These are phyloP conservation scores for Hyposoter didymator DNA, from an alignment of 2,888 invertebrate genomes.

Conservation along the genomic window DNA sequence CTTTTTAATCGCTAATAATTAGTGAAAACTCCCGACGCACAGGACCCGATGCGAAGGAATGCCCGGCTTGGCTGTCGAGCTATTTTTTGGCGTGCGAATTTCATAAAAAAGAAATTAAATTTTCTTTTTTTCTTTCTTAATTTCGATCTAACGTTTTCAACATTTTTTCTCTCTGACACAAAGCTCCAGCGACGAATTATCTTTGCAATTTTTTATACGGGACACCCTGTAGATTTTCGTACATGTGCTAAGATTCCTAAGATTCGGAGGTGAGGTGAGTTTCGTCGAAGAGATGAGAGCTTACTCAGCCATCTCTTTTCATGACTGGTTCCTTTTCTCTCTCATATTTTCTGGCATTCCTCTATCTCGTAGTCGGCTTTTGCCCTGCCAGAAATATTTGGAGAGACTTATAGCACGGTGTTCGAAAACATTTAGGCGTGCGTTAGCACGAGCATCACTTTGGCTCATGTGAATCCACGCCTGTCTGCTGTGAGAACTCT, in stretches of 20 bases:
- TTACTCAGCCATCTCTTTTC: slow-evolving; percentile 24
- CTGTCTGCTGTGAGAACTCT: slow-evolving; percentile 47
- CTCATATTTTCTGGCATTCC: background rate
- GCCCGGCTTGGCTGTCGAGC: no score
- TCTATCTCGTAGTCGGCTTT: slow-evolving; percentile 18
- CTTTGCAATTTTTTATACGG: background rate
- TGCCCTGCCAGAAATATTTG: slow-evolving; percentile 17
- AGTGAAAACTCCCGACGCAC: no score
- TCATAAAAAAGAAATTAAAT: no score
- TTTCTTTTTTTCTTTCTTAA: no score
- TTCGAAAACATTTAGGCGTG: slow-evolving; percentile 43
- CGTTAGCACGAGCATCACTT: slow-evolving; percentile 39
- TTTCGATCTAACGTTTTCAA: no score
- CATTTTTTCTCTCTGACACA: no score
- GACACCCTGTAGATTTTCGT: slow-evolving; percentile 20
- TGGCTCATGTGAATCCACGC: slow-evolving; percentile 35
- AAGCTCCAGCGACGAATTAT: no score
- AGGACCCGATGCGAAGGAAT: no score
- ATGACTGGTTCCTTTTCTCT: slow-evolving; percentile 32
- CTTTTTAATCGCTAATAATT: no score
- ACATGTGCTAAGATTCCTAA: slow-evolving; percentile 55
- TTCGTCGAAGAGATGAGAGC: slow-evolving; percentile 40
- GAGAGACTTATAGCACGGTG: slow-evolving; percentile 21
- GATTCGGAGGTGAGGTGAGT: slow-evolving; percentile 48
- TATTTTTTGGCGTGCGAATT: no score